A percentile compares a stretch with the other conserved stretches of the same genome.
phyloP scores from a whole-genome alignment of 2,113 vertebrate genomes.

The Nibea albiflora region DNA sequence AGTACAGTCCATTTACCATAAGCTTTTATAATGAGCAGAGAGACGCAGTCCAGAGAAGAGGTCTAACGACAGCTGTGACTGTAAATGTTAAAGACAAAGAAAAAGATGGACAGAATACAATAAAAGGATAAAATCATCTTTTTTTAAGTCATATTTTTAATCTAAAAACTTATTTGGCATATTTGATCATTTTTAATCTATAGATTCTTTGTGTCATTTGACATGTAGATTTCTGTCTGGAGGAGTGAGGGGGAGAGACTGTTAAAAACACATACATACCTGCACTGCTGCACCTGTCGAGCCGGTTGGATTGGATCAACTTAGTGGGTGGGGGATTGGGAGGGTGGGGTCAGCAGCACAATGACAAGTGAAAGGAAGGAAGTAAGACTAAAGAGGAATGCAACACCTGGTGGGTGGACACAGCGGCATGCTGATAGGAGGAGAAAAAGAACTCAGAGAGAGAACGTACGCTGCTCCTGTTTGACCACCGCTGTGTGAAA shows the following conservation, averaged over 20 bases:
- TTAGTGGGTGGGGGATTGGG: neutral
- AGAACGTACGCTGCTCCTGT: neutral
- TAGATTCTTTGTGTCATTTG: no score
- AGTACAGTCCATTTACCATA: no score
- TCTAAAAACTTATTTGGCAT: no score
- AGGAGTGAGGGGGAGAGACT: neutral
- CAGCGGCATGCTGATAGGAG: neutral
- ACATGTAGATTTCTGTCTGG: no score
- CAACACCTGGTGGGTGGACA: neutral
- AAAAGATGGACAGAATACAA: no score
- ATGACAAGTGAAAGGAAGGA: neutral
- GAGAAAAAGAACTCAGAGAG: neutral
- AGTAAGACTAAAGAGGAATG: constrained; percentile 2
- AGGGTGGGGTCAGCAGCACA: constrained; percentile 29
- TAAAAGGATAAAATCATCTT: no score
- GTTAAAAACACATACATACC: neutral
- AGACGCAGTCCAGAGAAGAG: no score
- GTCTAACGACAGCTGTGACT: no score
- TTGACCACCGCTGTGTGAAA: neutral
- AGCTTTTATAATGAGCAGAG: no score
- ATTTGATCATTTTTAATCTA: no score
- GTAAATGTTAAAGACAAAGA: no score
- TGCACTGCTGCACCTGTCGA: constrained; percentile 50
- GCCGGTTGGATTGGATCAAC: constrained; percentile 58
- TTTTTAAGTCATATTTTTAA: no score